Percentiles rank a stretch among this genome's conserved stretches.
Conservation (phyloP, 2,888 invertebrate genomes). For the Sturmia bella region DNA sequence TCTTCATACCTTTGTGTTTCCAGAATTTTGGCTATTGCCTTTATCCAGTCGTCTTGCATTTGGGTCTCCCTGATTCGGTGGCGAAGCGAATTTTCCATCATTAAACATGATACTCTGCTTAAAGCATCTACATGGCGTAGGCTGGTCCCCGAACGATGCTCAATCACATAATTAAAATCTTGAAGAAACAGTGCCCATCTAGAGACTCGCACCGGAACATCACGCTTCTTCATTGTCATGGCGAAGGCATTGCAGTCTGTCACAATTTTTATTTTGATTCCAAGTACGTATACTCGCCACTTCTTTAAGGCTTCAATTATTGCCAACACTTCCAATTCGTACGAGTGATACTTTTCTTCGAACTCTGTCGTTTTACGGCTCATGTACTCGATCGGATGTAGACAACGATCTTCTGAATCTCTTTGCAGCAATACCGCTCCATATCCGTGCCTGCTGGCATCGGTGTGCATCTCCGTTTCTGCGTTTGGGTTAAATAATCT, state of each 20-base stretch:
- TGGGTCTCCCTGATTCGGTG: neutral
- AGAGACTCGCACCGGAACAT: neutral
- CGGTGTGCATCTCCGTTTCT: too few relatives aligned
- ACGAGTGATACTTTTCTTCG: neutral
- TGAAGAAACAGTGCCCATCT: neutral
- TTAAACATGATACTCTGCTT: neutral
- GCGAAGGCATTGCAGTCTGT: constrained; percentile 4
- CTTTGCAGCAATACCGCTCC: too few relatives aligned
- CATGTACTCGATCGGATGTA: too few relatives aligned
- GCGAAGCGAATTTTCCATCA: neutral
- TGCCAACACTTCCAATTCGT: neutral
- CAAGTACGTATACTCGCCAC: neutral
- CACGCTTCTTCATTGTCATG: neutral
- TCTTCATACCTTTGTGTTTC: neutral
- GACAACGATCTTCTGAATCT: too few relatives aligned
- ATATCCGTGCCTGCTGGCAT: too few relatives aligned
- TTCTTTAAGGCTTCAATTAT: constrained; percentile 3
- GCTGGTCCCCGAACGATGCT: neutral
- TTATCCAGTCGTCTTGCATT: neutral
- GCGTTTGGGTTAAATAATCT: too few relatives aligned
- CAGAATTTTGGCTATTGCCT: neutral
- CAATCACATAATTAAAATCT: neutral
- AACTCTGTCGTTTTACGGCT: too few relatives aligned
- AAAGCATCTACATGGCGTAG: neutral
- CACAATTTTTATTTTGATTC: neutral